Percentiles rank a stretch among this genome's conserved stretches.
phyloP scores from a whole-genome alignment of 2,113 vertebrate genomes.

The Tetrao urogallus region DNA sequence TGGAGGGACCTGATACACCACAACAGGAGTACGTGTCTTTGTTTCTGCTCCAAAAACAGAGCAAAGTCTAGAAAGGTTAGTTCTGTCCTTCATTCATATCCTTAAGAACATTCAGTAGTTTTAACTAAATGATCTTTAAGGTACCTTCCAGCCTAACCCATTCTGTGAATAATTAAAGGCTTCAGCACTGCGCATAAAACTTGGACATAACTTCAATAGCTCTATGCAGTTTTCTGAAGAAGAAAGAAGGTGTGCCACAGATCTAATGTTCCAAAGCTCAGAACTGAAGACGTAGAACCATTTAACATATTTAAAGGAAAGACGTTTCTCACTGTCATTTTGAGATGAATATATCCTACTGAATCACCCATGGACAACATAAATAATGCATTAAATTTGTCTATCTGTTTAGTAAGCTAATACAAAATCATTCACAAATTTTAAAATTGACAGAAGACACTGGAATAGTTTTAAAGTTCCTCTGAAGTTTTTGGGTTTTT shows the following conservation, averaged over 20 bases:
- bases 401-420: neutral
- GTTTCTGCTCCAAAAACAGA: neutral
- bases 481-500: neutral
- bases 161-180: neutral
- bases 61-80: neutral
- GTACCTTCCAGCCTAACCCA: too few relatives aligned
- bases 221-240: neutral
- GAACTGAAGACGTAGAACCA: neutral
- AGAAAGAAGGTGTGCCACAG: neutral
- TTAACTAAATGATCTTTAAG: too few relatives aligned
- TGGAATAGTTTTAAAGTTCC: neutral
- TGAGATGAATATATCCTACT: neutral
- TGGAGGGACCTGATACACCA: neutral
- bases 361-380: neutral
- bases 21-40: neutral
- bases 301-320: neutral
- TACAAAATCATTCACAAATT: neutral
- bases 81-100: neutral
- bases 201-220: neutral
- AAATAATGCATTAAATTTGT: constrained; percentile 30
- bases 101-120: neutral
- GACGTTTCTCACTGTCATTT: neutral
- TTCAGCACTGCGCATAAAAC: neutral
- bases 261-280: neutral
- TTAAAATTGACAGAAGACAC: neutral